Evolutionary conservation across 2,797 vertebrate genomes (phyloP).

Genomic region (Acropternis orthonyx): DNA sequence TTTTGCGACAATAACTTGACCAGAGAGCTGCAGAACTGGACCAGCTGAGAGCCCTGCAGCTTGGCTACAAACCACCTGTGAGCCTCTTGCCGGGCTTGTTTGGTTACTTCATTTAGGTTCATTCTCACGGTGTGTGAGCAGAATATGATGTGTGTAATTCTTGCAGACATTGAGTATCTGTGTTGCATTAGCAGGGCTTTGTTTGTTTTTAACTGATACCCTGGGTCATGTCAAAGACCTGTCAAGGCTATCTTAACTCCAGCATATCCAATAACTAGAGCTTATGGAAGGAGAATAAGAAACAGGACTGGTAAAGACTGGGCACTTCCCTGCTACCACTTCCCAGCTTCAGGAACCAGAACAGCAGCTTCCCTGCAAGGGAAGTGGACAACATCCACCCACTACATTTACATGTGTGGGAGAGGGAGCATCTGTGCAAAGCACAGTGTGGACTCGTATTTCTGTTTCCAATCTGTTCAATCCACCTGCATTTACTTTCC

Average conservation of each 20-base stretch:
- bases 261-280: neutral
- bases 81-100: neutral
- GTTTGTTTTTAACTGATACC: neutral
- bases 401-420: neutral
- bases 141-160: neutral
- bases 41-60: neutral
- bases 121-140: neutral
- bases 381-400: neutral
- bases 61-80: accelerated
- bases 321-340: neutral
- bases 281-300: neutral
- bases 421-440: neutral
- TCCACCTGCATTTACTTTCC: neutral
- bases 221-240: neutral
- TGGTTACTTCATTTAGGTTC: neutral
- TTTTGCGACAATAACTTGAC: neutral
- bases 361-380: neutral
- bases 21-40: neutral
- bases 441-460: neutral
- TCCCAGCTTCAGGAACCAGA: neutral
- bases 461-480: neutral
- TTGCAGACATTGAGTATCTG: neutral
- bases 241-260: neutral
- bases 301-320: neutral
- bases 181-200: neutral